Base-by-base conservation (phyloP, 2,888 invertebrate genomes). In the Hedya salicella region DNA sequence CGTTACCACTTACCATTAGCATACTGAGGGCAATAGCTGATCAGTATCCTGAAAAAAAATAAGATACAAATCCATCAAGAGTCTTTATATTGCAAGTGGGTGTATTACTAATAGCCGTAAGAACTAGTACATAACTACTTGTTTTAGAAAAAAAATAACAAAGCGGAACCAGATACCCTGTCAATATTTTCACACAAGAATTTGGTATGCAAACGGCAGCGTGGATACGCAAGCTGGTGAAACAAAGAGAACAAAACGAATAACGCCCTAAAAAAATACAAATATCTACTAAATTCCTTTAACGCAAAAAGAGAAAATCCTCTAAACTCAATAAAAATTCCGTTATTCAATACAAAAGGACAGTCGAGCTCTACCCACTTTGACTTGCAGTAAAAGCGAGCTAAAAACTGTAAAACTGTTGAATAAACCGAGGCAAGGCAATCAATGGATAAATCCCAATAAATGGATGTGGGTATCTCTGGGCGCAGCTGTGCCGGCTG, bases 401-500 rank as follows among this genome's bases (percentile, higher is more conserved):
- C 53, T 30, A 53, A 53, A 65, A 65, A 53, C 44, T 59, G 44
- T 65, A 53, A 59, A 65, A 59, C 21, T 65, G 59, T 65, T 57
- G 50, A 52, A 59, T 59, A 64, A 52, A 65, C 53, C 16, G 53
- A 11, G 11, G 44, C 17, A 8, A 32, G 52, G 60, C 65, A 60
- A 65, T 65, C 65, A 65, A 60, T 60, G 60, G 65, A 65, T 60
- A 65, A 48, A 60, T 59, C 44, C 17, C 65, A 53, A 65, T 65
- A 65, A 60, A 65, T 59, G 65, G 59, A 65, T 65, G 65, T 46
- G 65, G 56, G 60, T 65, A 65, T 65, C 65, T 60, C 44, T 19
- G 65, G 39, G 16, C 65, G 53, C 65, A 65, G 65, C 65, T 65
- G 65, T 39, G 60, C 52, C n/a, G 44, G 65, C 59, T 59, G 53